phyloP scores from a whole-genome alignment of 2,797 vertebrate genomes.

The Galago senegalensis region DNA sequence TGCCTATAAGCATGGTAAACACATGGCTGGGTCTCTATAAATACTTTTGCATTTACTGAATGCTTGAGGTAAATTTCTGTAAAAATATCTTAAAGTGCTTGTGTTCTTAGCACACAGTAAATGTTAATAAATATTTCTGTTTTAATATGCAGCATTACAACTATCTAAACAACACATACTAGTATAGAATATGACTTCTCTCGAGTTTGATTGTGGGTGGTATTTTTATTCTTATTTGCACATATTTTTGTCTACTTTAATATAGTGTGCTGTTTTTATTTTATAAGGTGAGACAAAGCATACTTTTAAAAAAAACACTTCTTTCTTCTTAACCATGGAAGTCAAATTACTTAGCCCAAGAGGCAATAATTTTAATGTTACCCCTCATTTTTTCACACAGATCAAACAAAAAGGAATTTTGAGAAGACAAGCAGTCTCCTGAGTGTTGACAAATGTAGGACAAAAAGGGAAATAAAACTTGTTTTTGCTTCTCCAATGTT shows the following conservation, averaged over 20 bases:
- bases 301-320: neutral
- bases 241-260: conserved; percentile 24
- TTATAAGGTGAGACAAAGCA: conserved; percentile 1
- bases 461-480: neutral
- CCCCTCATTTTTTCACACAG: neutral
- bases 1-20: conserved; percentile 36
- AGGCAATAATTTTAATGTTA: neutral
- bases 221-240: neutral
- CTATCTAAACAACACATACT: neutral
- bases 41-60: neutral
- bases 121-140: conserved; percentile 28
- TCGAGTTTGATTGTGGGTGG: neutral
- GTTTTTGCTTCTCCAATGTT: neutral
- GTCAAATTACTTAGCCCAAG: neutral
- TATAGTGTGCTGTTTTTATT: neutral
- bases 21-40: neutral
- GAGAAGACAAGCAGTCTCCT: neutral
- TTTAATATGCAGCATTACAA: neutral
- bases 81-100: neutral
- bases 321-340: conserved; percentile 20
- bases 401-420: neutral
- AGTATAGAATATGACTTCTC: neutral
- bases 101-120: neutral
- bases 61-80: neutral
- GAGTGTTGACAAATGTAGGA: neutral